phyloP scores from a whole-genome alignment of 2,113 vertebrate genomes.

The Cebidichthys violaceus region DNA sequence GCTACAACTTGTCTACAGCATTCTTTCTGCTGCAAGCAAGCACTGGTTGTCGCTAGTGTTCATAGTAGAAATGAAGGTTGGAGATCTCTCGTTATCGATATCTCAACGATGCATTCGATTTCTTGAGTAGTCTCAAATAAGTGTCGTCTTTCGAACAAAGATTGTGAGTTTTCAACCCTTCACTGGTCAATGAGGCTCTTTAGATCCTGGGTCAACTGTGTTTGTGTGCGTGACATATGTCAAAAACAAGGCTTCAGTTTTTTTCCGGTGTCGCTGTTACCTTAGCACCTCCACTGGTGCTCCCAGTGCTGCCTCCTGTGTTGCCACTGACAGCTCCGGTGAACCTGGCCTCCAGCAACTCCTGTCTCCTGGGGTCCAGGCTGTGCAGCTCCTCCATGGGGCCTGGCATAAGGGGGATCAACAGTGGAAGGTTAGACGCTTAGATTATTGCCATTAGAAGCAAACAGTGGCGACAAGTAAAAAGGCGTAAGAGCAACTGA shows the following conservation, averaged over 20 bases:
- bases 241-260: conserved; percentile 5
- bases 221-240: neutral
- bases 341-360: conserved; percentile 97
- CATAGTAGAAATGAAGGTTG: neutral
- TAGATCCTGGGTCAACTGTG: neutral
- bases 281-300: conserved; percentile 96
- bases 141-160: neutral
- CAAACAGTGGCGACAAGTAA: neutral
- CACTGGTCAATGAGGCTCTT: neutral
- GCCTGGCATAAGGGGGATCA: conserved; percentile 75
- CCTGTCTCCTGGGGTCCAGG: conserved; percentile 98
- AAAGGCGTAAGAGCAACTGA: neutral
- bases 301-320: conserved; percentile 95
- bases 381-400: conserved; percentile 99
- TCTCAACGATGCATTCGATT: neutral
- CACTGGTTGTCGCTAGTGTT: neutral
- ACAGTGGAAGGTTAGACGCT: neutral
- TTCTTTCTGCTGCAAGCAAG: conserved; percentile 6
- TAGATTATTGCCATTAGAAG: neutral
- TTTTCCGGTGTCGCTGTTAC: conserved; percentile 74
- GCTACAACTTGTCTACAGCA: neutral
- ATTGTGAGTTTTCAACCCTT: neutral
- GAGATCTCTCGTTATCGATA: neutral
- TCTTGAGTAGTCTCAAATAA: neutral
- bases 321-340: conserved; percentile 96